These are phyloP conservation scores for Cyclura pinguis DNA, from an alignment of 2,797 vertebrate genomes.

Conservation along the genomic window DNA sequence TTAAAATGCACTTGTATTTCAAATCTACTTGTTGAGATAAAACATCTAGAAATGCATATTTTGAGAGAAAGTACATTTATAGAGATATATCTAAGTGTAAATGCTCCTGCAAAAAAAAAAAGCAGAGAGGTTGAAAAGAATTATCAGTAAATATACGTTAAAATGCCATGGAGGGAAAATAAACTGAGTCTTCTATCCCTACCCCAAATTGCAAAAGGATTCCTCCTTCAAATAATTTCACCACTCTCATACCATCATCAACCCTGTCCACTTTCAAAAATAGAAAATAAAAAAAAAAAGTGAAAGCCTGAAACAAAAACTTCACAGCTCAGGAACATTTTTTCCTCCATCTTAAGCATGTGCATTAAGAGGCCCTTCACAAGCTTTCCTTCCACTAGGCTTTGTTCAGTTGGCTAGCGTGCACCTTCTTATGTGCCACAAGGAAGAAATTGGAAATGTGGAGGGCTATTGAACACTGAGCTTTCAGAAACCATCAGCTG, in stretches of 20 bases:
- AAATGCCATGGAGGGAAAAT: background rate
- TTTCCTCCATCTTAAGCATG: slow-evolving; percentile 66
- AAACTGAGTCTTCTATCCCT: background rate
- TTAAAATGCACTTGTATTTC: too few relatives aligned
- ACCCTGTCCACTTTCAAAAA: slow-evolving; percentile 64
- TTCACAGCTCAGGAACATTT: slow-evolving; percentile 56
- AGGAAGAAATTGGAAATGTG: slow-evolving; percentile 56
- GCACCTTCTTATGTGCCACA: slow-evolving; percentile 69
- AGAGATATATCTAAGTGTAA: background rate
- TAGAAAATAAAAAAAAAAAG: background rate
- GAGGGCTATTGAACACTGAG: slow-evolving; percentile 62
- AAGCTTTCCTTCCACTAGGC: slow-evolving; percentile 69
- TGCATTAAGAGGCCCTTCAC: slow-evolving; percentile 65
- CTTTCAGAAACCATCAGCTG: slow-evolving; percentile 63
- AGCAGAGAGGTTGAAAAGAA: background rate
- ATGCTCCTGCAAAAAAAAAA: background rate
- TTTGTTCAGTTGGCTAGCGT: slow-evolving; percentile 68
- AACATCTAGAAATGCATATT: background rate
- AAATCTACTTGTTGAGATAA: too few relatives aligned
- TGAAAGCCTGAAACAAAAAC: slow-evolving; percentile 69
- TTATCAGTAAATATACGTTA: background rate
- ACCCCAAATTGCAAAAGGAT: background rate
- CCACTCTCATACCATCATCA: background rate
- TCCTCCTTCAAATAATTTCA: slow-evolving; percentile 21
- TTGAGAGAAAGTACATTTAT: background rate